Percentiles rank a stretch among this genome's conserved stretches.
Conservation (phyloP, 2,888 invertebrate species). For the Polydrusus cervinus region DNA sequence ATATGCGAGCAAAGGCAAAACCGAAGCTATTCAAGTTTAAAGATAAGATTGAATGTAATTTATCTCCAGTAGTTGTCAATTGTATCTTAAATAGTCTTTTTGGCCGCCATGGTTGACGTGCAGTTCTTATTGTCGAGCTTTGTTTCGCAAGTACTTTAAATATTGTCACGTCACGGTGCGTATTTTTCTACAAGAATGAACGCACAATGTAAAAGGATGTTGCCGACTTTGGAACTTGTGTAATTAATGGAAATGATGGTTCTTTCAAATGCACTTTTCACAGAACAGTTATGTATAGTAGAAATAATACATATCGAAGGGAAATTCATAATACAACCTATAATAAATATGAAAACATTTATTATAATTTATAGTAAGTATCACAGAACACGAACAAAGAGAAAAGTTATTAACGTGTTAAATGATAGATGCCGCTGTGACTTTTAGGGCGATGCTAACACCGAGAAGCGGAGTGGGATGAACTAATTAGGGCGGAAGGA, state of each 20-base stretch:
- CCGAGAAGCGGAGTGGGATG: too few species aligned
- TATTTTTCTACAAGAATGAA: conserved; percentile 57
- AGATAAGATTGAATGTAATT: conserved; percentile 63
- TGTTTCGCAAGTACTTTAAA: conserved; percentile 58
- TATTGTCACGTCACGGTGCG: conserved; percentile 55
- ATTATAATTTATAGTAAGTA: too few species aligned
- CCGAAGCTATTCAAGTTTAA: conserved; percentile 59
- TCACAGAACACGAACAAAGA: too few species aligned
- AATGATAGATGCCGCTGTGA: too few species aligned
- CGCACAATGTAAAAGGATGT: conserved; percentile 54
- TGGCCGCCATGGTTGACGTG: conserved; percentile 57
- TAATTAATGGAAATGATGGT: conserved; percentile 30
- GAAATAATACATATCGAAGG: too few species aligned
- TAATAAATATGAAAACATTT: too few species aligned
- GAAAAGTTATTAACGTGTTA: too few species aligned
- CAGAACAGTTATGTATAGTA: neutral
- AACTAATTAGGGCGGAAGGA: too few species aligned
- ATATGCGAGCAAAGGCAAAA: conserved; percentile 42
- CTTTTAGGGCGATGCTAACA: too few species aligned
- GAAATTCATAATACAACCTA: too few species aligned
- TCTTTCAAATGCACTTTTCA: neutral
- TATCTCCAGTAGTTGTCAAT: conserved; percentile 62
- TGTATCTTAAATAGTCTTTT: conserved; percentile 62
- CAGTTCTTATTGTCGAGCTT: conserved; percentile 59
- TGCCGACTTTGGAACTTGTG: conserved; percentile 43